phyloP scores from a whole-genome alignment of 2,888 invertebrate species.

The Limnephilus lunatus region DNA sequence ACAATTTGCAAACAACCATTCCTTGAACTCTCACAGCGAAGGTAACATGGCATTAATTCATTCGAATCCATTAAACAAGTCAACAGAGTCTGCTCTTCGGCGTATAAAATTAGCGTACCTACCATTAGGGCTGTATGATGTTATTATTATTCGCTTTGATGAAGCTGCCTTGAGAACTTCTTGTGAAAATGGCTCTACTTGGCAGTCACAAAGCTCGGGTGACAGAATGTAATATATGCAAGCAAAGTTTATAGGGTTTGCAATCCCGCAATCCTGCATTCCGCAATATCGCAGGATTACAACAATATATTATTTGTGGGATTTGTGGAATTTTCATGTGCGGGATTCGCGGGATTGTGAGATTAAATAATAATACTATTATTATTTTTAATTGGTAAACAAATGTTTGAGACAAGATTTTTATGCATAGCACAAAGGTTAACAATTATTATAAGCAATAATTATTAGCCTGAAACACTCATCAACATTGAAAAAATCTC shows the following conservation, averaged over 20 bases:
- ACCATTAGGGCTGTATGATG: background rate
- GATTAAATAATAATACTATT: too few relatives aligned
- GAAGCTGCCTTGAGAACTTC: background rate
- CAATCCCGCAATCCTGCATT: too few relatives aligned
- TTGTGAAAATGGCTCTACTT: background rate
- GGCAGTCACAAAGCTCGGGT: background rate
- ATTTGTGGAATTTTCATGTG: too few relatives aligned
- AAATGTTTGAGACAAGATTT: too few relatives aligned
- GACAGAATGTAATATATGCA: background rate
- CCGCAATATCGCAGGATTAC: too few relatives aligned
- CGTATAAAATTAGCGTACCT: background rate
- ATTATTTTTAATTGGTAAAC: too few relatives aligned
- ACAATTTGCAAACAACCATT: background rate
- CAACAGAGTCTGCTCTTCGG: background rate
- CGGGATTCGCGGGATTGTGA: too few relatives aligned
- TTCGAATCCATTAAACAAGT: slow-evolving; percentile 2
- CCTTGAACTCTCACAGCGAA: background rate
- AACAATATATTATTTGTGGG: too few relatives aligned
- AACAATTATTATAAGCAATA: too few relatives aligned
- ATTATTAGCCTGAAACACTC: too few relatives aligned
- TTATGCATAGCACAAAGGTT: too few relatives aligned
- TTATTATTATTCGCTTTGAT: slow-evolving; percentile 2
- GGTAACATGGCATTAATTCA: background rate
- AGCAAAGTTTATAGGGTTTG: background rate
- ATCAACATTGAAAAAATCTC: too few relatives aligned